Evolutionary conservation across 2,888 invertebrate species (phyloP).

Genomic region (Chelonus formosanus): DNA sequence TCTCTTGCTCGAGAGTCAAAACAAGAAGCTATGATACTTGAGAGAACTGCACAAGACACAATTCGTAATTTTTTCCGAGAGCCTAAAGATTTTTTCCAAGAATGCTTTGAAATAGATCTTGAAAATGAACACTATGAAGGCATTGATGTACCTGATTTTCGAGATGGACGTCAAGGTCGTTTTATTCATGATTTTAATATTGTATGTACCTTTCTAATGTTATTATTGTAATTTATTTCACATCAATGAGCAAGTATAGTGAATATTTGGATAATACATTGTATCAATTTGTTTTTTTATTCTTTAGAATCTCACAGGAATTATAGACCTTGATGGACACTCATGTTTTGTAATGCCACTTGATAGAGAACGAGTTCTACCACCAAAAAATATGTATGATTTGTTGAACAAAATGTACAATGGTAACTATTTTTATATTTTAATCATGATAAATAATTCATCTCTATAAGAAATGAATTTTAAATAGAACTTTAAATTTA

Average conservation of each 20-base stretch:
- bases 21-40: constrained; percentile 41
- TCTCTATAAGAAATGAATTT: no score
- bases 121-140: constrained; percentile 79
- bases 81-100: constrained; percentile 71
- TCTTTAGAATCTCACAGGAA: constrained; percentile 75
- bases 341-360: constrained; percentile 93
- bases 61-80: constrained; percentile 39
- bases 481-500: no score
- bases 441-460: no score
- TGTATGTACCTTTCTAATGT: constrained; percentile 60
- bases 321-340: constrained; percentile 77
- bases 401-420: constrained; percentile 81
- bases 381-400: constrained; percentile 83
- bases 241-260: no score
- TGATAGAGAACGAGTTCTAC: constrained; percentile 78
- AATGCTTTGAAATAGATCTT: constrained; percentile 82
- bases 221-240: no score
- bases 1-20: constrained; percentile 44
- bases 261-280: not conserved
- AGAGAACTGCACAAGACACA: constrained; percentile 38
- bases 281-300: constrained; percentile 20
- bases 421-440: constrained; percentile 57
- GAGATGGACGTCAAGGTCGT: constrained; percentile 81
- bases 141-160: constrained; percentile 86
- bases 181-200: constrained; percentile 93